Evolutionary conservation across 1,140 invertebrate species (phyloP), one percentile per base, ranked within the genome.

Genomic region (Carposina sasakii): DNA sequence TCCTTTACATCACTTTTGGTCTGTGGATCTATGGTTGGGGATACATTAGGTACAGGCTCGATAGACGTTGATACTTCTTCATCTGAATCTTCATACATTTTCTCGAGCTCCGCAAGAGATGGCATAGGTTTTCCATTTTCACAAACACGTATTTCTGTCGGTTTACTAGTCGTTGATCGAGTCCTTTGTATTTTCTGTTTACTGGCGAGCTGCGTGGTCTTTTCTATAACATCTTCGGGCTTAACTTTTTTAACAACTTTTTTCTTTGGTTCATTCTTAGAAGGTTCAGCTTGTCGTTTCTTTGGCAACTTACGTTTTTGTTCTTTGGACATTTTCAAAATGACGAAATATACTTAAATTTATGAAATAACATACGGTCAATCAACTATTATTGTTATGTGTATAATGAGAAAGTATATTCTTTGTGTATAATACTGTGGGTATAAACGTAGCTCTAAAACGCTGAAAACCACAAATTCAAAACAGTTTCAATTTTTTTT

Each of bases 81-180:
- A 43, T 52, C 49, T 24, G 52, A 50, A 22, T 58, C 53, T 26
- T 54, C 60, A 53, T 47, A 67, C 55, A 67, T 60, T 39, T 34
- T 45, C 16, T 67, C 60, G n/a, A 67, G 48, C 10, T 60, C 57
- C 1, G 50, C 21, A 21, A 63, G 45, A 3, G 60, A 48, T 3
- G 63, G 63, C 45, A 63, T 46, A 8, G 51, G 52, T 34, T 51
- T 62, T 17, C 47, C 36, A 33, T 56, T 58, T 2, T 19, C 19
- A 30, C 41, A 50, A 34, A 49, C 31, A 46, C 0, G 23, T 16
- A 17, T 39, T 20, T 42, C 23, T 39, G 13, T 33, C 12, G 1
- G 8, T 21, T 20, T 36, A 3, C 10, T 24, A 2, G 8, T 6
- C 9, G 5, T 39, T 21, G 36, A 21, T 8, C 33, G 19, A 3